Base-by-base conservation (phyloP, 2,888 invertebrate species). In the Pantelozetes paolii region DNA sequence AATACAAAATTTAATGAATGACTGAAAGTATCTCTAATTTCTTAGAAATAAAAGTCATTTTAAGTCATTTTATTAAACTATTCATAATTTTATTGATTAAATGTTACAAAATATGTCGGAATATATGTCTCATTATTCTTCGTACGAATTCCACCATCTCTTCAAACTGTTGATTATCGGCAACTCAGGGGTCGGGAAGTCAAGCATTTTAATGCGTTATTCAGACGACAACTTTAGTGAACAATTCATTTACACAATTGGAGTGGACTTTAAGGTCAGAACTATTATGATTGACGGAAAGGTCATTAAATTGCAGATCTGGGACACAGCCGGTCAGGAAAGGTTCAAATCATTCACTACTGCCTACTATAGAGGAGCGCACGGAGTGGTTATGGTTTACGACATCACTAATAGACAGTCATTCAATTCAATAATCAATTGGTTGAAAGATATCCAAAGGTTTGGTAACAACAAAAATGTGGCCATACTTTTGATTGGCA, bases 321-420 rank as follows among this genome's bases (percentile, higher is more conserved):
- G 67, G 67, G 67, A 67, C 40, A 67, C 67, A 11, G 67, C 67
- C 13, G 67, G 67, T 40, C 67, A 67, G 42, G 67, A 67, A 40
- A 67, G 67, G 42, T 67, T 67, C 40, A 36, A 15, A 40, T 20
- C 67, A 1, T 40, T 67, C 42, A 67, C 67, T 13, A 67, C 67
- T 20, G 36, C 67, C 2, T 67, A 67, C 32, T 67, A 40, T 23
- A 36, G 67, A 40, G 67, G 67, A 67, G 67, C 67, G 36, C 67
- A 67, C 40, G 67, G 67, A 23, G 23, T 67, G 23, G 15, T 67
- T n/a, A 32, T 67, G 40, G 42, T 40, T 6, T 67, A 67, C 15
- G 67, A 67, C 15, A 67, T 67, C 36, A 67, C 67, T 11, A 42
- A 67, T 67, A 67, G 67, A 40, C 67, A 40, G 15, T 40, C 67